Percentiles rank a stretch among this genome's conserved stretches.
These are phyloP conservation scores for Otolemur crassicaudatus DNA, from an alignment of 2,797 vertebrate genomes.

Conservation along the genomic window DNA sequence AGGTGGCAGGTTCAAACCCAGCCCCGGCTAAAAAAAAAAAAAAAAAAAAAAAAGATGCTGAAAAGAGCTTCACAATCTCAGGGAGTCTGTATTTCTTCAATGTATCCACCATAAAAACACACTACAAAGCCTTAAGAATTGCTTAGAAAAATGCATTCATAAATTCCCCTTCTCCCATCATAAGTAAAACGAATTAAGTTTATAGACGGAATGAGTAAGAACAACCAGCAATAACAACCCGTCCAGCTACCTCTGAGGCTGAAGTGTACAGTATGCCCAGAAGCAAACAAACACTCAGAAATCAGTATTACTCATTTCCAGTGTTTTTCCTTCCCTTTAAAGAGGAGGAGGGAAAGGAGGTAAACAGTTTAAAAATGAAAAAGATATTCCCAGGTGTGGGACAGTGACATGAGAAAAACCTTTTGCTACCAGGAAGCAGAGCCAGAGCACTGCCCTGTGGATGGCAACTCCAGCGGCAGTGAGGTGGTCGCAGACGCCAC, in stretches of 20 bases:
- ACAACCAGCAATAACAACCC: constrained; percentile 43
- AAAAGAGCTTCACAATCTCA: background rate
- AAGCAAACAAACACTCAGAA: constrained; percentile 72
- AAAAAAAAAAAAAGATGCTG: background rate
- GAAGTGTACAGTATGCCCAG: constrained; percentile 24
- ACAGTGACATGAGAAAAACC: background rate
- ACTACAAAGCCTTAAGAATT: background rate
- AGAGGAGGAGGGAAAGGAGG: too few species aligned
- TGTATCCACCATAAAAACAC: background rate
- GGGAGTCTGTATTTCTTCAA: background rate
- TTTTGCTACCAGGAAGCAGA: background rate
- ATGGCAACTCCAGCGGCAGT: background rate
- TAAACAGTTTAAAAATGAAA: constrained; percentile 7
- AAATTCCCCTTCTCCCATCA: constrained; percentile 64
- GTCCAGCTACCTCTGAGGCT: constrained; percentile 63
- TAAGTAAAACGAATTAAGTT: constrained; percentile 68
- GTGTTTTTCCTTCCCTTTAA: background rate
- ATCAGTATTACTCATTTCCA: constrained; percentile 42
- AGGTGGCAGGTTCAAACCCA: too few species aligned
- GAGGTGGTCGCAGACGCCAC: background rate
- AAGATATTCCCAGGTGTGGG: background rate
- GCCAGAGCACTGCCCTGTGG: background rate
- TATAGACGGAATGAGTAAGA: constrained; percentile 62
- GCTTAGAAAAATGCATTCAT: constrained; percentile 70
- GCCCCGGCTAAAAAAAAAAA: too few species aligned